A percentile compares a stretch with the other conserved stretches of the same genome.
Conservation (phyloP, 2,113 vertebrate species). For the Paradisaea rubra region DNA sequence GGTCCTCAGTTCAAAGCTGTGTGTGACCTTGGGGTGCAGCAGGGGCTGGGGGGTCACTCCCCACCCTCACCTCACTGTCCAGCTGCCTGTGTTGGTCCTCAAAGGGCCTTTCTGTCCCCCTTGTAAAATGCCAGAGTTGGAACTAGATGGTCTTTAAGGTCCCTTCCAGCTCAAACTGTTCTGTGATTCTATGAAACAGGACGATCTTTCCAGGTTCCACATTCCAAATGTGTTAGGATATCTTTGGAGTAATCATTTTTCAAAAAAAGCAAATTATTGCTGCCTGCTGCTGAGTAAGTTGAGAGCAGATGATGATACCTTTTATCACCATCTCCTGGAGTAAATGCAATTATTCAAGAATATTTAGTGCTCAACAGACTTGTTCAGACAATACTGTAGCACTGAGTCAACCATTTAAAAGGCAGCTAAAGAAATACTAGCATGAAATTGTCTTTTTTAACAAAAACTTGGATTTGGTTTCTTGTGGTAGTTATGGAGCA, state of each 20-base stretch:
- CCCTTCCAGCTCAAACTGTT: background rate
- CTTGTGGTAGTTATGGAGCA: background rate
- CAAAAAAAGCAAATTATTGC: background rate
- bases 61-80: background rate
- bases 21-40: fast-evolving
- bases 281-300: background rate
- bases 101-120: background rate
- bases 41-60: background rate
- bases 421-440: background rate
- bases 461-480: background rate
- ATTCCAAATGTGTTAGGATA: background rate
- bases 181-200: background rate
- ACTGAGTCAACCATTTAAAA: background rate
- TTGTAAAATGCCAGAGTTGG: background rate
- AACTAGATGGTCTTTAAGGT: background rate
- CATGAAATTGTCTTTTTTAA: background rate
- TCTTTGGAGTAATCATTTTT: background rate
- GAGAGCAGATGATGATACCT: background rate
- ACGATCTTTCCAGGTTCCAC: background rate
- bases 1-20: fast-evolving
- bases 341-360: background rate
- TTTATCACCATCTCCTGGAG: fast-evolving
- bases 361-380: background rate
- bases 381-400: background rate
- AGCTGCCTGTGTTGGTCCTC: background rate